Conservation (phyloP, 92 coral and sea anemone genomes). For the Actinernus sp. region DNA sequence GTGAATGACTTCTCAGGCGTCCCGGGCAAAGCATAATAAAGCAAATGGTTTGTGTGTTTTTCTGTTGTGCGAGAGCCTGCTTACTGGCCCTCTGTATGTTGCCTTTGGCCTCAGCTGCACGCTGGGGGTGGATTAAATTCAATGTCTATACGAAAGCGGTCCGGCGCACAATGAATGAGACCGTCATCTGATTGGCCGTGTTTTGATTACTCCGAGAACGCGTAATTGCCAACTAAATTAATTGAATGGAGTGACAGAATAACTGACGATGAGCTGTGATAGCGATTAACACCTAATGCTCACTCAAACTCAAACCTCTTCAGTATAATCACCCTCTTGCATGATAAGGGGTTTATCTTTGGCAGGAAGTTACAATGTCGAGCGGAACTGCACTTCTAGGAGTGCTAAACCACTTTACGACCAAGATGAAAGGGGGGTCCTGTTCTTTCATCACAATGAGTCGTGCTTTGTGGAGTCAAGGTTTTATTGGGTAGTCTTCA, state of each 20-base stretch:
- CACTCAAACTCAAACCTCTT: conserved; percentile 75
- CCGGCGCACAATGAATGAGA: conserved; percentile 90
- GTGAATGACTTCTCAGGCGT: conserved; percentile 34
- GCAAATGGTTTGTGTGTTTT: conserved; percentile 62
- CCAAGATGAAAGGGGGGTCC: conserved; percentile 63
- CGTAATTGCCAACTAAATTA: conserved; percentile 99
- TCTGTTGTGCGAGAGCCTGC: conserved; percentile 61
- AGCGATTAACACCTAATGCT: conserved; percentile 99
- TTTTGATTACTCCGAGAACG: conserved; percentile 94
- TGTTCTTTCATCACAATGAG: conserved; percentile 2
- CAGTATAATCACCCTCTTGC: conserved; percentile 65
- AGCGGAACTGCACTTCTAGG: conserved; percentile 52
- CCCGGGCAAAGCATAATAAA: conserved; percentile 55
- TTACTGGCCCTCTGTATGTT: conserved; percentile 61
- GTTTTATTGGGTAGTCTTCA: conserved; percentile 46
- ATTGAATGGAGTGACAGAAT: conserved; percentile 98
- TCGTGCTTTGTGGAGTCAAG: conserved; percentile 34
- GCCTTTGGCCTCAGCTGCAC: conserved; percentile 83
- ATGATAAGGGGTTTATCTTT: conserved; percentile 59
- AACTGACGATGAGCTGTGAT: conserved; percentile 99
- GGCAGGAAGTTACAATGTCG: conserved; percentile 56
- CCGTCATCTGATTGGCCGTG: conserved; percentile 79
- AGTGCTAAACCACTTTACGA: conserved; percentile 51
- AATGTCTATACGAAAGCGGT: conserved; percentile 84
- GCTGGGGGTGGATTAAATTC: conserved; percentile 97